Conservation (phyloP, 2,888 invertebrate species). For the Microctonus brassicae region DNA sequence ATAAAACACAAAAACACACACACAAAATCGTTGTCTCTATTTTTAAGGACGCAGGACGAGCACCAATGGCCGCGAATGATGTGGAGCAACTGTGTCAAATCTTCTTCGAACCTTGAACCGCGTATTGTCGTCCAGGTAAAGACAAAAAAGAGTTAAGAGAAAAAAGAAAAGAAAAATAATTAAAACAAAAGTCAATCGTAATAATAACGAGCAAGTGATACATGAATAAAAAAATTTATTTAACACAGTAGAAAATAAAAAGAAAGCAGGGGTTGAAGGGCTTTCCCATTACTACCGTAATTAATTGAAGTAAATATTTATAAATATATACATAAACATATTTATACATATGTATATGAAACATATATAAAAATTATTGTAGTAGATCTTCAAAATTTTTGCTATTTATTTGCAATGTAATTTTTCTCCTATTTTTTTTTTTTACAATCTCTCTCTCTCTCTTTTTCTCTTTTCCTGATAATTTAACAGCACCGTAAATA, state of each 20-base stretch:
- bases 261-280: background rate
- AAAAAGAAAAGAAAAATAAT: background rate
- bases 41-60: slow-evolving; percentile 37
- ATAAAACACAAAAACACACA: slow-evolving; percentile 13
- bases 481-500: background rate
- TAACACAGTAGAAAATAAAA: background rate
- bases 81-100: slow-evolving; percentile 29
- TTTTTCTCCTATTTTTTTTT: background rate
- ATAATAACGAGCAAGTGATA: background rate
- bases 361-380: background rate
- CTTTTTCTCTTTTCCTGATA: background rate
- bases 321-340: no score
- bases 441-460: background rate
- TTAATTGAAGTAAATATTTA: slow-evolving; percentile 16
- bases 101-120: slow-evolving; percentile 30
- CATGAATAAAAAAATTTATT: slow-evolving; percentile 1
- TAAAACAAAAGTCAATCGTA: background rate
- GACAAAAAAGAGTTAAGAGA: slow-evolving; percentile 15
- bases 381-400: background rate
- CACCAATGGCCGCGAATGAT: slow-evolving; percentile 32
- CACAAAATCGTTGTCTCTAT: slow-evolving; percentile 26
- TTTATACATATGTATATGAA: background rate
- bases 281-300: slow-evolving; percentile 22
- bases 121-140: slow-evolving; percentile 35
- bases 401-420: background rate